Evolutionary conservation across 1,140 invertebrate species (phyloP).

Genomic region (Ylistrum balloti): DNA sequence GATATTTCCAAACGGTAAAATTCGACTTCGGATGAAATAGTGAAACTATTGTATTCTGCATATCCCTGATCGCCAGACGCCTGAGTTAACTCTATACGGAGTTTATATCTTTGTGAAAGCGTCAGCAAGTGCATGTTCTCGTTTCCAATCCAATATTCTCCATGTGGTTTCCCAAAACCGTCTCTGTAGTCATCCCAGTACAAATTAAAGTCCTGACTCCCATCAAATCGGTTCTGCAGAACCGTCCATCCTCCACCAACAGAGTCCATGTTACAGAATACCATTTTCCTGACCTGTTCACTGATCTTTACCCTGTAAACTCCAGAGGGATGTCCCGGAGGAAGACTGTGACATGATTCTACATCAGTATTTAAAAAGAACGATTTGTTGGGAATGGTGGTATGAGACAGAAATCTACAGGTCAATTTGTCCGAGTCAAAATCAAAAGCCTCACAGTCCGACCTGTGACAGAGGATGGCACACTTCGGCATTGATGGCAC

Average conservation of each 20-base stretch:
- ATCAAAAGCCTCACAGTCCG: not conserved
- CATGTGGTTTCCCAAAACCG: conserved; percentile 93
- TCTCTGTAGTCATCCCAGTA: conserved; percentile 97
- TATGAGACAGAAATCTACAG: not conserved
- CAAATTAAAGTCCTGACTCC: conserved; percentile 91
- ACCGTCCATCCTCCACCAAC: not conserved
- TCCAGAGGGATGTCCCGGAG: not conserved
- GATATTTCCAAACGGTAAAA: not conserved
- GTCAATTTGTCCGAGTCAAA: not conserved
- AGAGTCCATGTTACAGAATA: not conserved
- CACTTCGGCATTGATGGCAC: not conserved
- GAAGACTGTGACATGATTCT: not conserved
- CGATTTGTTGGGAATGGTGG: not conserved
- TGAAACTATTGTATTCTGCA: not conserved
- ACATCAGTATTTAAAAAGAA: not conserved
- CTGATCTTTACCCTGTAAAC: not conserved
- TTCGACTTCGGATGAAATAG: not conserved
- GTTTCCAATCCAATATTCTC: conserved; percentile 81
- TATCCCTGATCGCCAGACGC: not conserved
- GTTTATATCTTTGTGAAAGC: not conserved
- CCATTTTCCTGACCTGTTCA: not conserved
- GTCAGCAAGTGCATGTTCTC: not conserved
- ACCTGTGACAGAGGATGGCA: not conserved
- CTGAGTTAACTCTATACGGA: not conserved
- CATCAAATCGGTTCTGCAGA: conserved; percentile 90